Evolutionary conservation across 1,140 invertebrate species (phyloP).

Genomic region (Pachyrhynchus sulphureomaculatus): DNA sequence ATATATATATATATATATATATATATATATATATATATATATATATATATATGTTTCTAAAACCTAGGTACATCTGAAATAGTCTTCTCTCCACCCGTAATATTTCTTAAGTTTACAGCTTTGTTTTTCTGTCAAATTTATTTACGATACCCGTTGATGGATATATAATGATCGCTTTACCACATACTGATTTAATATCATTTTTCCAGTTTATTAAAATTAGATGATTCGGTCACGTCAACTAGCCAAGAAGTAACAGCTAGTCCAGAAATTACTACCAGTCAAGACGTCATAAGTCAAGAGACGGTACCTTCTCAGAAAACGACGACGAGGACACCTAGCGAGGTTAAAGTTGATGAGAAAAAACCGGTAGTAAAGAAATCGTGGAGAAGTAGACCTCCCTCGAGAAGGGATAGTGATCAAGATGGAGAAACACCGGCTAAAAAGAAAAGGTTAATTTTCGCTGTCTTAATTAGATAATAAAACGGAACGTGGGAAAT

Average conservation of each 20-base stretch:
- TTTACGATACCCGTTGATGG: too few species aligned
- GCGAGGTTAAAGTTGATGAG: constrained; percentile 5
- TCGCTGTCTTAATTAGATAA: too few species aligned
- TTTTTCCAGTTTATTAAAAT: constrained; percentile 19
- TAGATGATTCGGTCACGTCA: constrained; percentile 30
- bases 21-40: too few species aligned
- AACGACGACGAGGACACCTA: constrained; percentile 19
- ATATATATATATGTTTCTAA: too few species aligned
- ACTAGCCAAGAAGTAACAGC: constrained; percentile 23
- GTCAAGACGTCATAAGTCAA: constrained; percentile 13
- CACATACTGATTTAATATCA: background rate
- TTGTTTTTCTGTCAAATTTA: too few species aligned
- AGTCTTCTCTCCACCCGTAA: too few species aligned
- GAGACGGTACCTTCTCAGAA: constrained; percentile 17
- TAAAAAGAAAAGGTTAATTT: constrained; percentile 41
- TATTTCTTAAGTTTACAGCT: too few species aligned
- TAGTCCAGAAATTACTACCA: background rate
- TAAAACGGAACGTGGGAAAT: too few species aligned
- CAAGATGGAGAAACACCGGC: constrained; percentile 46
- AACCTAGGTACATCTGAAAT: too few species aligned
- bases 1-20: too few species aligned
- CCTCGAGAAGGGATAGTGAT: constrained; percentile 41
- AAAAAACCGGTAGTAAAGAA: constrained; percentile 35
- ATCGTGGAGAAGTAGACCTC: constrained; percentile 32
- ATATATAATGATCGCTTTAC: too few species aligned